Evolutionary conservation across 2,113 vertebrate genomes (phyloP).

Genomic region (Chaetops frenatus): DNA sequence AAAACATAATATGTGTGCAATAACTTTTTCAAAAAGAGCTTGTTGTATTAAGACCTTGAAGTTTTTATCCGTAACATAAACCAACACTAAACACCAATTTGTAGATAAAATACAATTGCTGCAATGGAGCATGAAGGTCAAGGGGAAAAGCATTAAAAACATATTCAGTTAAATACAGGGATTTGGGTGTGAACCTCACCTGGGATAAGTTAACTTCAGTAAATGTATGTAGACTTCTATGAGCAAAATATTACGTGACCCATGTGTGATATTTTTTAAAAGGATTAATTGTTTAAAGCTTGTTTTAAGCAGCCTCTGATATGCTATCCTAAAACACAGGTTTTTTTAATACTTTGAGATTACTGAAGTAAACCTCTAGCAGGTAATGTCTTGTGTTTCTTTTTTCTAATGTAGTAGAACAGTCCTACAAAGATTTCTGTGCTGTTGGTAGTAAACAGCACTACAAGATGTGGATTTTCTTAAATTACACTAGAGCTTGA

Average conservation of each 20-base stretch:
- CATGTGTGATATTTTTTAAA: background rate
- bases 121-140: background rate
- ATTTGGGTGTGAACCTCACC: background rate
- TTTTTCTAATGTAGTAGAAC: background rate
- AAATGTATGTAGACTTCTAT: background rate
- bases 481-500: background rate
- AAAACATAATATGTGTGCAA: background rate
- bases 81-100: conserved; percentile 55
- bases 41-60: background rate
- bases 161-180: conserved; percentile 3
- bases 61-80: conserved; percentile 30
- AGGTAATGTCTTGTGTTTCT: background rate
- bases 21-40: background rate
- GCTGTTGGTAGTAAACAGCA: background rate
- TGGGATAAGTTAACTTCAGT: background rate
- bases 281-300: background rate
- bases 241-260: background rate
- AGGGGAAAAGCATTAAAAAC: conserved; percentile 3
- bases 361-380: background rate
- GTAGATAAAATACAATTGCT: conserved; percentile 34
- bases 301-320: background rate
- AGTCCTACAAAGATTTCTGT: background rate
- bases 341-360: background rate
- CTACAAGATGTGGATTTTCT: background rate
- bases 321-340: background rate